Evolutionary conservation across 2,797 vertebrate genomes (phyloP).

Genomic region (Cuniculus paca): DNA sequence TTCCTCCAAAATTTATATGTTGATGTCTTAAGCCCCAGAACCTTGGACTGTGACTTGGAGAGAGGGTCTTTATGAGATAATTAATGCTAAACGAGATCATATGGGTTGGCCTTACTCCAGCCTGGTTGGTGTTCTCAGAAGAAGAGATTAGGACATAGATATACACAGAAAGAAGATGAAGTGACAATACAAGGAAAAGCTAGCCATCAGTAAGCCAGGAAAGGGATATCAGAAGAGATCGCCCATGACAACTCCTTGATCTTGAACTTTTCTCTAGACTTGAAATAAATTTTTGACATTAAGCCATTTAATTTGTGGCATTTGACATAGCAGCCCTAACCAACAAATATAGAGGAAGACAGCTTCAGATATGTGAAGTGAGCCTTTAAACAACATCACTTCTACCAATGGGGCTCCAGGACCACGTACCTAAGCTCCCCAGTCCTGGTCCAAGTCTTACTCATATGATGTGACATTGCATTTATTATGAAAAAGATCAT

Average conservation of each 20-base stretch:
- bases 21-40: neutral
- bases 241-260: neutral
- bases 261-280: neutral
- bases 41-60: neutral
- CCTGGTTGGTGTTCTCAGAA: neutral
- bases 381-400: neutral
- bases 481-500: constrained; percentile 12
- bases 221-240: neutral
- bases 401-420: neutral
- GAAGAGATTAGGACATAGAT: neutral
- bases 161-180: neutral
- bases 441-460: neutral
- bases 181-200: neutral
- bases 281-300: neutral
- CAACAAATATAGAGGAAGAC: neutral
- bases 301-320: neutral
- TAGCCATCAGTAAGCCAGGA: neutral
- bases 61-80: neutral
- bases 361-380: neutral
- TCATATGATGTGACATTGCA: neutral
- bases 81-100: constrained; percentile 6
- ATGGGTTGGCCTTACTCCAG: neutral
- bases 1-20: neutral
- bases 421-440: neutral
- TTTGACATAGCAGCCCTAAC: neutral